These are phyloP conservation scores for Nothobranchius kuhntae DNA, from an alignment of 2,113 vertebrate species.

Conservation along the genomic window DNA sequence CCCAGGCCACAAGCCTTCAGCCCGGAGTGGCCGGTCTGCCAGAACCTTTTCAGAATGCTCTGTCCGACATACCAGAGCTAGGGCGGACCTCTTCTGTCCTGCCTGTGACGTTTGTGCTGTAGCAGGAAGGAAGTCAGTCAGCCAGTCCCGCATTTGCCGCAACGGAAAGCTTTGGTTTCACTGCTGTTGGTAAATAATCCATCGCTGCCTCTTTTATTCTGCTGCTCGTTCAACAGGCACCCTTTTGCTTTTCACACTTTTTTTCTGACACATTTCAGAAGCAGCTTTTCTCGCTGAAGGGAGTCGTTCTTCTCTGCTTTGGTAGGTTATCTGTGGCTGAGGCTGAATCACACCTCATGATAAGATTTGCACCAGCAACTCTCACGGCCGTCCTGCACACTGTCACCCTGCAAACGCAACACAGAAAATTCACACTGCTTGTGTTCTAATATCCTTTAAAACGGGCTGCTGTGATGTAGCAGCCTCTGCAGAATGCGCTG, in stretches of 20 bases:
- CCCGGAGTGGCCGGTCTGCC: conserved; percentile 19
- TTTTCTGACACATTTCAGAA: background rate
- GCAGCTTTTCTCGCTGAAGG: no score
- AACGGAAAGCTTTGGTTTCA: conserved; percentile 18
- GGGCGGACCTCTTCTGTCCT: no score
- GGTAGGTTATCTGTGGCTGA: no score
- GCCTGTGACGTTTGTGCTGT: conserved; percentile 58
- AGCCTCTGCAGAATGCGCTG: no score
- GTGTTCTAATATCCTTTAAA: no score
- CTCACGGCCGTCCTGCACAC: no score
- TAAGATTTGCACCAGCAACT: no score
- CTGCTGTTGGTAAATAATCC: conserved; percentile 19
- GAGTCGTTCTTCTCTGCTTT: no score
- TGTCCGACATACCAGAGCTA: conserved; percentile 7
- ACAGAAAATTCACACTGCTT: no score
- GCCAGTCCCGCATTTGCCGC: background rate
- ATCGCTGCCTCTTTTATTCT: background rate
- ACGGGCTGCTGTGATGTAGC: no score
- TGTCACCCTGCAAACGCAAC: no score
- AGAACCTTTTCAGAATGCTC: conserved; percentile 25
- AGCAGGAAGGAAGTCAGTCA: conserved; percentile 55
- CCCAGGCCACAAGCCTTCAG: conserved; percentile 26
- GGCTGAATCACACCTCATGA: no score
- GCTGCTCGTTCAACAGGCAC: background rate
- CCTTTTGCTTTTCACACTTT: background rate